Evolutionary conservation across 2,797 vertebrate genomes (phyloP), one percentile per base, ranked within the genome.

Genomic region (Caiman crocodilus): DNA sequence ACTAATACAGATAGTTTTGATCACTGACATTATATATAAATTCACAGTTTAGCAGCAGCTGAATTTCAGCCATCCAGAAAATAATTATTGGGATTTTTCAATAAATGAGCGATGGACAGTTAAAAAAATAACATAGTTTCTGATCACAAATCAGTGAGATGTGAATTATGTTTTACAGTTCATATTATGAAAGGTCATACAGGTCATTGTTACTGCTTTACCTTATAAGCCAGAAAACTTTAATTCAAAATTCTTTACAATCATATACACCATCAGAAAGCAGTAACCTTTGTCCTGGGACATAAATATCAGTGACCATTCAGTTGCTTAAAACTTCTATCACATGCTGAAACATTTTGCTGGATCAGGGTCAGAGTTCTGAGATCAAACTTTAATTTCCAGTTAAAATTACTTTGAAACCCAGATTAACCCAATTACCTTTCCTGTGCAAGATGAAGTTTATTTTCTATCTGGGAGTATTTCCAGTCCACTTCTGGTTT

Each of bases 21-120:
- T 30, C n/a, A 21, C 42, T 14, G 87, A 50, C 2, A 73, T 3
- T 42, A 6, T 23, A 0, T 3, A 16, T 16, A 32, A 80, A 2
- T 1, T 2, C 14, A 64, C 14, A 15, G 15, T 74, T 16, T 82
- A 23, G 4, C 1, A 42, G 10, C 1, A 14, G 4, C 1, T 76
- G 60, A 5, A 64, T 65, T 79, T 58, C 35, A 61, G 17, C 2
- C 15, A 13, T 17, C 12, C 1, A 59, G 7, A 59, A 71, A 74
- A 30, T 2, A 0, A n/a, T 25, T 60, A 4, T 0, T 6, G 2
- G 16, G 17, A 1, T 64, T 63, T 88, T 71, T 58, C 16, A 59
- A 61, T 42, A 28, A 23, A 2, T 35, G 28, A 50, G 2, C 16
- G 5, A 4, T 61, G 14, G 57, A 18, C 15, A 20, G 15, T 3